These are phyloP conservation scores for Cassiopea andromeda DNA, from an alignment of 30 jellyfish, hydroid and myxozoan species.

Conservation along the genomic window DNA sequence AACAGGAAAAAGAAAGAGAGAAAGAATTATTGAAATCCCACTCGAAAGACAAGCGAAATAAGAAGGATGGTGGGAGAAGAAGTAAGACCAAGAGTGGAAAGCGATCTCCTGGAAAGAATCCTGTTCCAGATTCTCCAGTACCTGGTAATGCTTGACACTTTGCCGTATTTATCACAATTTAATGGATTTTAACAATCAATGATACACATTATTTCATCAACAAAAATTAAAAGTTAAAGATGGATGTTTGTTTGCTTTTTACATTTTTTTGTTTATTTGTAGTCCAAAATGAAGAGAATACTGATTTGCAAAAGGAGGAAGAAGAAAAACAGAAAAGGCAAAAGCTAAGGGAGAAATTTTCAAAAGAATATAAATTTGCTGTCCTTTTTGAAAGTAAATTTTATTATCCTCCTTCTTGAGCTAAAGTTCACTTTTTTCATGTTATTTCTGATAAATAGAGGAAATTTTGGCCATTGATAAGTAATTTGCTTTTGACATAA, in stretches of 20 bases:
- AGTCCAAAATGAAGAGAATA: slow-evolving; percentile 56
- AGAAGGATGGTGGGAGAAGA: slow-evolving; percentile 69
- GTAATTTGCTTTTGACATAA: too few relatives aligned
- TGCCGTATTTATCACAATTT: background rate
- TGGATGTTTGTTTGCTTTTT: background rate
- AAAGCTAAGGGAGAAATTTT: slow-evolving; percentile 57
- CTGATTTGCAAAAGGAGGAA: slow-evolving; percentile 60
- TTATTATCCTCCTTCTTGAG: too few relatives aligned
- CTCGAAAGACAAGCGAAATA: slow-evolving; percentile 76
- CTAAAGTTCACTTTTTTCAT: too few relatives aligned
- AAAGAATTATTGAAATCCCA: slow-evolving; percentile 62
- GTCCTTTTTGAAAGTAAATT: slow-evolving; percentile 64
- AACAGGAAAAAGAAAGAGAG: slow-evolving; percentile 62
- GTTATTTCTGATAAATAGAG: too few relatives aligned
- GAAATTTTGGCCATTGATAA: too few relatives aligned
- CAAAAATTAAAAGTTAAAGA: too few relatives aligned
- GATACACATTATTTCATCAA: too few relatives aligned
- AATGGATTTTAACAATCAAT: too few relatives aligned
- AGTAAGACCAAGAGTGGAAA: slow-evolving; percentile 55
- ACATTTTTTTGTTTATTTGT: background rate
- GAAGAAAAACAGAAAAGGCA: slow-evolving; percentile 78
- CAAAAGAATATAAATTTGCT: slow-evolving; percentile 81
- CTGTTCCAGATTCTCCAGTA: slow-evolving; percentile 62
- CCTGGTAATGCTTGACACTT: slow-evolving; percentile 47
- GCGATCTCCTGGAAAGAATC: slow-evolving; percentile 60